Base-by-base conservation (phyloP, 2,797 vertebrate species). In the Sciurus carolinensis region DNA sequence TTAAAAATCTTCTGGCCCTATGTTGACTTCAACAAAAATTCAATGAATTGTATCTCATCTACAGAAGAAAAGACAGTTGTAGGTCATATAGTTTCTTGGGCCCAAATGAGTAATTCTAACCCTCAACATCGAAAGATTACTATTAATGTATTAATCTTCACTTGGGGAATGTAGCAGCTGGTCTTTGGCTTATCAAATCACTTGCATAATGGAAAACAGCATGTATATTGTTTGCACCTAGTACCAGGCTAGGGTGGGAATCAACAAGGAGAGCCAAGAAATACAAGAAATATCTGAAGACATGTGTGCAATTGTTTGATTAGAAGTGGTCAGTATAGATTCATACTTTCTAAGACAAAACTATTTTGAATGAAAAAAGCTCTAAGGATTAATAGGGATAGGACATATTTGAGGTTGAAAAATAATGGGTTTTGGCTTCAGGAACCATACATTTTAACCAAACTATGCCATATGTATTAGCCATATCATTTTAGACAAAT, bases 31-130 rank as follows among this genome's bases (percentile, higher is more conserved):
- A 90, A 77, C 7, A 66, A 75, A 72, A 22, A 62, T 44, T n/a
- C 18, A 88, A 33, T 79, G 54, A 90, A 75, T 33, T 84, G 1
- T 62, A 66, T 69, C 64, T 90, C 28, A 75, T 75, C 28, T 33
- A 14, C 2, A 91, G 82, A 89, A 90, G 50, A 69, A 90, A 91
- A 87, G 20, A 91, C 59, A 87, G 59, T 75, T 62, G 83, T 50
- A 72, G 66, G 36, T 5, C 30, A 33, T 42, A 62, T 2, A 28
- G 1, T 47, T 95, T 77, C 71, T 59, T n/a, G n/a, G n/a, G 57
- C 28, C 71, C n/a, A 33, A 76, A 84, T 36, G 36, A 85, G 1
- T 83, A 72, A 95, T 26, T 75, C 39, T 87, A 87, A 94, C 69
- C 79, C 5, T 83, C 52, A 79, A 69, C 47, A 44, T 59, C 33